Evolutionary conservation across 30 jellyfish, hydroid and myxozoan species (phyloP).

Genomic region (Rhopilema esculentum): DNA sequence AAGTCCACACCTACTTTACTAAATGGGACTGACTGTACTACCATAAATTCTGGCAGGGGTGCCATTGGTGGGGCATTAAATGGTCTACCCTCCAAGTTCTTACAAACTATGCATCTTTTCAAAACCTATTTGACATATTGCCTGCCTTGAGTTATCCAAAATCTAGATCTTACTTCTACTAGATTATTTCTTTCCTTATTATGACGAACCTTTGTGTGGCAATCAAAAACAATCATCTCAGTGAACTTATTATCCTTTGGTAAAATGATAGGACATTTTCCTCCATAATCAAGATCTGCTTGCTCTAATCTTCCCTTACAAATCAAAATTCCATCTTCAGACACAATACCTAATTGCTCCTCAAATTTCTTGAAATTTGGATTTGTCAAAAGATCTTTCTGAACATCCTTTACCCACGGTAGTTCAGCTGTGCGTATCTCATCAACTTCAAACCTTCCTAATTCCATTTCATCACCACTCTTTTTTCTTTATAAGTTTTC

Average conservation of each 20-base stretch:
- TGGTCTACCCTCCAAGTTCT: slow-evolving; percentile 20
- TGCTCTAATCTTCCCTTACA: slow-evolving; percentile 16
- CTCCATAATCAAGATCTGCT: slow-evolving; percentile 3
- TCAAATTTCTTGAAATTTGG: background rate
- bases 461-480: background rate
- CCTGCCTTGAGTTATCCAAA: slow-evolving; percentile 54
- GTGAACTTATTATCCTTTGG: slow-evolving; percentile 40
- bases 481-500: slow-evolving; percentile 1
- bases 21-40: slow-evolving; percentile 31
- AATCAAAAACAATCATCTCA: background rate
- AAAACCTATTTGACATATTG: slow-evolving; percentile 40
- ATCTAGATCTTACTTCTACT: slow-evolving; percentile 39
- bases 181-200: slow-evolving; percentile 15
- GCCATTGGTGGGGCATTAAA: slow-evolving; percentile 26
- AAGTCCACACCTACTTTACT: slow-evolving; percentile 48
- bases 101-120: slow-evolving; percentile 22
- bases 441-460: background rate
- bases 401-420: slow-evolving; percentile 43
- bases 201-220: slow-evolving; percentile 52
- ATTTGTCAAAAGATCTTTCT: background rate
- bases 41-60: slow-evolving; percentile 41
- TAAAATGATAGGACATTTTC: slow-evolving; percentile 21
- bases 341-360: background rate
- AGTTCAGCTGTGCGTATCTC: slow-evolving; percentile 40
- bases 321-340: background rate